phyloP scores from a whole-genome alignment of 2,888 invertebrate genomes.

The Ctena decussata region DNA sequence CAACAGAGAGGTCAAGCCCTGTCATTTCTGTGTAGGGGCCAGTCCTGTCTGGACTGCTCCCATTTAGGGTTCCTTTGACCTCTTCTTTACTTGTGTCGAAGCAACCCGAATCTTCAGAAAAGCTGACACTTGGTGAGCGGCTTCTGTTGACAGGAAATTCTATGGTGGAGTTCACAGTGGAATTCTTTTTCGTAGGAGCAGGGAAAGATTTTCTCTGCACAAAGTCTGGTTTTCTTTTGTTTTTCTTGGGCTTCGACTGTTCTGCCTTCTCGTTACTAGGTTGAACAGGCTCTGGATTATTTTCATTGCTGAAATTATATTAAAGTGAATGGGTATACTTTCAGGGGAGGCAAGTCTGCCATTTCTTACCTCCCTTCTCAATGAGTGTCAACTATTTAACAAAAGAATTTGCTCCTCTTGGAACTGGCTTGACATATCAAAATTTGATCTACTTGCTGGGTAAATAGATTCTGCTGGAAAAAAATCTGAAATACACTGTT shows the following conservation, averaged over 20 bases:
- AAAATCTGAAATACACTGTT: too few species aligned
- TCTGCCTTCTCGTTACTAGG: neutral
- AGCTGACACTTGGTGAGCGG: neutral
- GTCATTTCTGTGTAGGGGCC: neutral
- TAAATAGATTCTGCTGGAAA: too few species aligned
- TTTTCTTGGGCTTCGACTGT: neutral
- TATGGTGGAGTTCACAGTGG: neutral
- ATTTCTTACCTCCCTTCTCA: too few species aligned
- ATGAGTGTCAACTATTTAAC: too few species aligned
- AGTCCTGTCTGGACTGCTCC: neutral
- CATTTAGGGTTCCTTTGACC: neutral
- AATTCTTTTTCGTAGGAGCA: neutral
- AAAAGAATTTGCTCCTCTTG: too few species aligned
- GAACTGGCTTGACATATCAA: too few species aligned
- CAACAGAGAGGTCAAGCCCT: conserved; percentile 46
- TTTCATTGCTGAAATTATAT: neutral
- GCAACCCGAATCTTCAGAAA: neutral
- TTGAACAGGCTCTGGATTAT: neutral
- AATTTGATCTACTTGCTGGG: too few species aligned
- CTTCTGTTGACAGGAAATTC: neutral
- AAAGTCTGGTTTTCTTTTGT: neutral
- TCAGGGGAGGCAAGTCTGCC: too few species aligned
- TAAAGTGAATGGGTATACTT: too few species aligned
- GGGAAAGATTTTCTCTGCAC: neutral
- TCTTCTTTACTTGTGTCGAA: conserved; percentile 9